Conservation (phyloP, 2,888 invertebrate genomes). For the Scaeva pyrastri region DNA sequence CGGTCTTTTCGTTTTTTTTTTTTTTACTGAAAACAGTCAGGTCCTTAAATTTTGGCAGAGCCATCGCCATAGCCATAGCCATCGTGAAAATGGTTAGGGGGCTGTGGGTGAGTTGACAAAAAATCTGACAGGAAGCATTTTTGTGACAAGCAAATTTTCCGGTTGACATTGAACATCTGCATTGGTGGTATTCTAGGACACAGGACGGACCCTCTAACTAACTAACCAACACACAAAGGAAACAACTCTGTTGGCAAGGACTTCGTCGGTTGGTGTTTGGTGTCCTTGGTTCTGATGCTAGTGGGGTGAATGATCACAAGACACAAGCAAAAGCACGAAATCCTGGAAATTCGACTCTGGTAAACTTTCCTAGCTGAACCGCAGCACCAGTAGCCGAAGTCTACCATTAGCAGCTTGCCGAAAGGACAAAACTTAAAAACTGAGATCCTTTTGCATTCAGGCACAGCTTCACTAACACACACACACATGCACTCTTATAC, state of each 20-base stretch:
- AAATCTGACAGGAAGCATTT: constrained; percentile 82
- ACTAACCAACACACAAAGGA: constrained; percentile 64
- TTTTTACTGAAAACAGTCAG: background rate
- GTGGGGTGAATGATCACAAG: constrained; percentile 40
- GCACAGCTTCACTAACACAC: background rate
- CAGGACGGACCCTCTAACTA: constrained; percentile 40
- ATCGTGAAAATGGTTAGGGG: constrained; percentile 4
- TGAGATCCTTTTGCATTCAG: constrained; percentile 22
- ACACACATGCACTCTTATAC: background rate
- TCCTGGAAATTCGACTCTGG: constrained; percentile 49
- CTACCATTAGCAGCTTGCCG: constrained; percentile 64
- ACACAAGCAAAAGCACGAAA: constrained; percentile 5
- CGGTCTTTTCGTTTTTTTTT: constrained; percentile 26
- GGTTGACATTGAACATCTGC: constrained; percentile 70
- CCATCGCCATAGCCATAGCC: no score
- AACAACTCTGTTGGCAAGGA: constrained; percentile 61
- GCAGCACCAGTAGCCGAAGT: constrained; percentile 60
- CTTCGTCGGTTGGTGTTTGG: background rate
- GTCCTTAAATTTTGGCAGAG: constrained; percentile 36
- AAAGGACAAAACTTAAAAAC: constrained; percentile 33
- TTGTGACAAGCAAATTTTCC: constrained; percentile 83
- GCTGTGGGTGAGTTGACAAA: constrained; percentile 45
- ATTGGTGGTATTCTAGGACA: constrained; percentile 7
- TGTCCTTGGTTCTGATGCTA: constrained; percentile 35
- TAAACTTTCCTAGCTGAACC: constrained; percentile 62